Percentiles rank a stretch among this genome's conserved stretches.
phyloP scores from a whole-genome alignment of 2,797 vertebrate species.

The Oryzias sinensis region DNA sequence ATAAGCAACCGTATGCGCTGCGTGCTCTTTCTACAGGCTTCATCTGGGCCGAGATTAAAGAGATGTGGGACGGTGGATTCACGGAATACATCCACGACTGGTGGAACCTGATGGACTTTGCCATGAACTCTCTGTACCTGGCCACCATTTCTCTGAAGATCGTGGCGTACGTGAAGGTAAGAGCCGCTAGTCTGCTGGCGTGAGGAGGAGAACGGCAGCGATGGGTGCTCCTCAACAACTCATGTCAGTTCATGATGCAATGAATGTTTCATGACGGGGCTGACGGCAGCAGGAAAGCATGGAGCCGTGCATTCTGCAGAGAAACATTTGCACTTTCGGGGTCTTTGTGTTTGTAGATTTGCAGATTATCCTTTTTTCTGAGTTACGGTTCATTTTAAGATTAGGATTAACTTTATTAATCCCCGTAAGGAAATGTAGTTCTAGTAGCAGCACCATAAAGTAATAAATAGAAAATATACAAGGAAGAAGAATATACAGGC shows the following conservation, averaged over 20 bases:
- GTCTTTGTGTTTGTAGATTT: too few species aligned
- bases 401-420: too few species aligned
- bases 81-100: slow-evolving; percentile 97
- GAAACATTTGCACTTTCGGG: neutral
- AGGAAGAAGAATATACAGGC: too few species aligned
- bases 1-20: slow-evolving; percentile 8
- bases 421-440: too few species aligned
- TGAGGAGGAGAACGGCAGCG: neutral
- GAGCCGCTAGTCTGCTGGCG: neutral
- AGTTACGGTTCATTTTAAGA: too few species aligned
- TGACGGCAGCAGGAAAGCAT: neutral
- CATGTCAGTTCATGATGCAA: neutral
- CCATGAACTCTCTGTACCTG: slow-evolving; percentile 98
- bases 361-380: too few species aligned
- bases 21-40: slow-evolving; percentile 81
- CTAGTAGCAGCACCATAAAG: too few species aligned
- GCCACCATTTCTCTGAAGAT: slow-evolving; percentile 98
- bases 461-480: too few species aligned
- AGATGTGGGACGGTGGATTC: slow-evolving; percentile 99
- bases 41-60: slow-evolving; percentile 99
- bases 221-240: neutral
- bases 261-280: slow-evolving; percentile 6
- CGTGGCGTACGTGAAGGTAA: slow-evolving; percentile 95
- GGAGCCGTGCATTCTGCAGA: slow-evolving; percentile 2
- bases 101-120: slow-evolving; percentile 99